These are phyloP conservation scores for Cossypha niveicapilla DNA, from an alignment of 2,797 vertebrate species.

Conservation along the genomic window DNA sequence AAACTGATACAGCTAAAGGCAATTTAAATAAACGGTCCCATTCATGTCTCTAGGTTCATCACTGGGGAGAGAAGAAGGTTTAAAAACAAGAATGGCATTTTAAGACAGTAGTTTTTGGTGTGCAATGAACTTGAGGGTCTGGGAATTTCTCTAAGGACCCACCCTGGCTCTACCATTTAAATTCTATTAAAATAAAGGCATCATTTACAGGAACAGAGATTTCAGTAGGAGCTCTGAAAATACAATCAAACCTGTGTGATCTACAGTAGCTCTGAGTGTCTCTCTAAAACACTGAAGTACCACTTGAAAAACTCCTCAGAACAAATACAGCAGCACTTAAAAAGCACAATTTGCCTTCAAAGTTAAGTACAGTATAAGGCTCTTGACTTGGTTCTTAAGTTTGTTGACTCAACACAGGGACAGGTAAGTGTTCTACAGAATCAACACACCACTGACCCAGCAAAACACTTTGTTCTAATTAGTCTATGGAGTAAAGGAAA, in stretches of 20 bases:
- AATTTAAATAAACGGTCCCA: neutral
- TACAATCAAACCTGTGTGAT: neutral
- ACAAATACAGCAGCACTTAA: neutral
- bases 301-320: neutral
- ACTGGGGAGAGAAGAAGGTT: neutral
- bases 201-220: neutral
- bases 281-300: neutral
- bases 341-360: neutral
- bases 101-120: neutral
- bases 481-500: neutral
- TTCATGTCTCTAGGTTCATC: neutral
- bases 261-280: neutral
- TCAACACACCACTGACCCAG: neutral
- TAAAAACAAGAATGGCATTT: neutral
- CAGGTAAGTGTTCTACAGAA: neutral
- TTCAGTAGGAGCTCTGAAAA: neutral
- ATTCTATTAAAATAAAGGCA: neutral
- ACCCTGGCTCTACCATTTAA: neutral
- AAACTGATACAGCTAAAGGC: neutral
- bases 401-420: neutral
- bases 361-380: neutral
- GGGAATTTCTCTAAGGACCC: neutral
- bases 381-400: neutral
- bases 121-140: neutral
- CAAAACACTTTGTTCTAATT: neutral